Evolutionary conservation across 35 echinoderm and acorn worm genomes (phyloP), one percentile per base, ranked within the genome.

Genomic region (Chiridota heheva): DNA sequence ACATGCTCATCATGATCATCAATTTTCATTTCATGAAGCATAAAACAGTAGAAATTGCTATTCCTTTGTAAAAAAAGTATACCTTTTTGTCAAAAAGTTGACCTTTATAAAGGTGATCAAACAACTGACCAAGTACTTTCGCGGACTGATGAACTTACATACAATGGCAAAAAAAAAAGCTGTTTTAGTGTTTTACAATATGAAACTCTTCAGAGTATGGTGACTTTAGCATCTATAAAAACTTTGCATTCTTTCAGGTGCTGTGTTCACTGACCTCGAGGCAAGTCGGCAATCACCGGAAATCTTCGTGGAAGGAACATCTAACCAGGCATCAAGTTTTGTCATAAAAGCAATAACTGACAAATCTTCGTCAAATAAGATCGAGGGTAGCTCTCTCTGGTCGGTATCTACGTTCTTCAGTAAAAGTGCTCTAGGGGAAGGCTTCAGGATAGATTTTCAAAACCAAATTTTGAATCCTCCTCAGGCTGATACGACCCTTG

Each of bases 181-280:
- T n/a, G n/a, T n/a, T n/a, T n/a, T n/a, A n/a, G n/a, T n/a, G n/a
- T n/a, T n/a, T n/a, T n/a, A n/a, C n/a, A n/a, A n/a, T n/a, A n/a
- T n/a, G n/a, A n/a, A n/a, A n/a, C n/a, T n/a, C n/a, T n/a, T n/a
- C n/a, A n/a, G n/a, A n/a, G n/a, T n/a, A n/a, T n/a, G n/a, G n/a
- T n/a, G n/a, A n/a, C n/a, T n/a, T n/a, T n/a, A n/a, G n/a, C n/a
- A n/a, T n/a, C n/a, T n/a, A n/a, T n/a, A n/a, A n/a, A n/a, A n/a
- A n/a, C n/a, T n/a, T n/a, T n/a, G n/a, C n/a, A n/a, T n/a, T 36
- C 17, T 42, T 24, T 40, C 75, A 78, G 75, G 75, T 29, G 75
- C 62, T 40, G 75, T 78, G 4, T 78, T 78, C 36, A 78, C 51
- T 42, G 75, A 78, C 3, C 31, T 78, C 5, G 73, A 60, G 41